Evolutionary conservation across 2,888 invertebrate species (phyloP).

Genomic region (Sphaeridia pumilis): DNA sequence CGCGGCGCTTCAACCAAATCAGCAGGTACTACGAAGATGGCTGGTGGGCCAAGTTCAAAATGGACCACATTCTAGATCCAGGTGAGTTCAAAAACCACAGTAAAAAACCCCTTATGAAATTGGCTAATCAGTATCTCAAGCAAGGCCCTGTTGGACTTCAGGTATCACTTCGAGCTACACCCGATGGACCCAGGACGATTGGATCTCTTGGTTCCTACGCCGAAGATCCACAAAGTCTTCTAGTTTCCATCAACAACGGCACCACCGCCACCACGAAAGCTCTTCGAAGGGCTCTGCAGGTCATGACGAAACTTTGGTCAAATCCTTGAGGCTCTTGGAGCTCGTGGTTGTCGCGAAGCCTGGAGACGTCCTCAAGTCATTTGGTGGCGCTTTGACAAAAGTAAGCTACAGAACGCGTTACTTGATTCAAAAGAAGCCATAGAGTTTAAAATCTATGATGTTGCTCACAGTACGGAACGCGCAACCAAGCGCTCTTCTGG

Average conservation of each 20-base stretch:
- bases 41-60: conserved; percentile 2
- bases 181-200: conserved; percentile 1
- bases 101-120: too few relatives aligned
- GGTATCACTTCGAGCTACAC: neutral
- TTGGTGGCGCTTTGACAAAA: conserved; percentile 4
- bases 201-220: conserved; percentile 3
- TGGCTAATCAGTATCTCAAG: too few relatives aligned
- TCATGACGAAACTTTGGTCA: too few relatives aligned
- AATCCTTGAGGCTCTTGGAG: conserved; percentile 7
- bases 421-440: too few relatives aligned
- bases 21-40: too few relatives aligned
- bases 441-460: neutral
- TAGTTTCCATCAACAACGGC: neutral
- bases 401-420: conserved; percentile 2
- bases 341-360: conserved; percentile 6
- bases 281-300: neutral
- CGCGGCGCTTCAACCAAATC: too few relatives aligned
- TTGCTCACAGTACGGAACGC: conserved; percentile 13
- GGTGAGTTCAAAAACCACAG: conserved; percentile 3
- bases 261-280: neutral
- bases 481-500: conserved; percentile 15
- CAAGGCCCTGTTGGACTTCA: too few relatives aligned
- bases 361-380: conserved; percentile 5
- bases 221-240: too few relatives aligned
- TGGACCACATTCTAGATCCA: conserved; percentile 5